A percentile compares a stretch with the other conserved stretches of the same genome.
Evolutionary conservation across 2,888 invertebrate genomes (phyloP).

Genomic region (Cataglyphis rosenhaueri): DNA sequence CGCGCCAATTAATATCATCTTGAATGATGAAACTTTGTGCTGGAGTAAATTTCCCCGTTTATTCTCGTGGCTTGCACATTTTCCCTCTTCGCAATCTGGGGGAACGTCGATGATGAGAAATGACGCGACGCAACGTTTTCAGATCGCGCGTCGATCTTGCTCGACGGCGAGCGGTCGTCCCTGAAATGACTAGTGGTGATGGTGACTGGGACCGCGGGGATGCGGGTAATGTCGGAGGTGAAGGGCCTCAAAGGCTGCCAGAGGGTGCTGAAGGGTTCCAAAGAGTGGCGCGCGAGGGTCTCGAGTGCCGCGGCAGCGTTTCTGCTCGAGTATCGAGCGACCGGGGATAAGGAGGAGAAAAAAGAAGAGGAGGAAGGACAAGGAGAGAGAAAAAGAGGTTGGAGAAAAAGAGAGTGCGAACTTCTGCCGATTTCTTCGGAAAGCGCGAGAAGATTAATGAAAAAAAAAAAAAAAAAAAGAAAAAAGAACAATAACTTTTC

Average conservation of each 20-base stretch:
- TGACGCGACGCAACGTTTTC: conserved; percentile 56
- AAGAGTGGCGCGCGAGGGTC: conserved; percentile 74
- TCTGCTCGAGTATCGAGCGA: conserved; percentile 78
- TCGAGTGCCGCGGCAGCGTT: conserved; percentile 81
- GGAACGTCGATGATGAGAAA: conserved; percentile 60
- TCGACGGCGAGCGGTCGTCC: conserved; percentile 72
- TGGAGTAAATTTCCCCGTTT: neutral
- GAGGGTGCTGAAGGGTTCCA: conserved; percentile 72
- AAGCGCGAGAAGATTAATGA: conserved; percentile 69
- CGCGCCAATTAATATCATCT: neutral
- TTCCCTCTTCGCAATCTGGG: conserved; percentile 16
- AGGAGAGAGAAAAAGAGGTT: neutral
- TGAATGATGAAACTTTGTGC: conserved; percentile 3
- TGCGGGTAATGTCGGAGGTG: conserved; percentile 64
- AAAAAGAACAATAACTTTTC: conserved; percentile 64
- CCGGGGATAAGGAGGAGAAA: conserved; percentile 58
- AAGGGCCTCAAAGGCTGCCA: conserved; percentile 69
- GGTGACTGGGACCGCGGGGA: conserved; percentile 66
- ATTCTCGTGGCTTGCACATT: neutral
- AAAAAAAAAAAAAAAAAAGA: conserved; percentile 63
- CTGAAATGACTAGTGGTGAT: conserved; percentile 79
- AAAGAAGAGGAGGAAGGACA: conserved; percentile 30
- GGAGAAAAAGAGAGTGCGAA: conserved; percentile 42
- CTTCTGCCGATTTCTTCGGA: conserved; percentile 72
- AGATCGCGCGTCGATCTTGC: conserved; percentile 68